Evolutionary conservation across 2,113 vertebrate genomes (phyloP), one percentile per base, ranked within the genome.

Genomic region (Aegypius monachus): DNA sequence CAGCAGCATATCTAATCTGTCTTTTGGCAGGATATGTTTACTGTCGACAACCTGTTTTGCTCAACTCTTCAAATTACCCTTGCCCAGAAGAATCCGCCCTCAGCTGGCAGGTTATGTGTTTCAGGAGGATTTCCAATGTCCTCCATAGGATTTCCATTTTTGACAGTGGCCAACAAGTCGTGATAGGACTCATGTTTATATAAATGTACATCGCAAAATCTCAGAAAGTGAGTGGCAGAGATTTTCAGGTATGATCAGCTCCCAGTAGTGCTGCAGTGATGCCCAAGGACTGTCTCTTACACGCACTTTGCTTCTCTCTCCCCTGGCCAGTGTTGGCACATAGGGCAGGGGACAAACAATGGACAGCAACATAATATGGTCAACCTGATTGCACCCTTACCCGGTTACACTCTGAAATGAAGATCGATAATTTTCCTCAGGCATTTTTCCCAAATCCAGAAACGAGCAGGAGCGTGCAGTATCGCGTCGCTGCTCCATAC

Each of bases 1-100:
- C 26, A 96, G 88, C 52, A 67, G 65, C 70, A 29, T 61, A 82
- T 83, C n/a, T 36, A n/a, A 59, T 61, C 68, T 83, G n/a, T 82
- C 52, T n/a, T 36, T 63, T 90, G 52, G 62, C 84, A 96, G 84
- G 68, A 43, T 58, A 22, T 31, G 23, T 73, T 95, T 91, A 38
- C 68, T 86, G 53, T 65, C 84, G 73, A 86, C 59, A 91, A 38
- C 50, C 55, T 86, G 63, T 85, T 88, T 86, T 91, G 79, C 67
- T 81, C 68, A 75, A 6, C 80, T 88, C 70, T 75, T 89, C 68
- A 82, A 61, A 67, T 56, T 47, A 42, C 62, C 21, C 45, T 82
- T 91, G 77, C 73, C 53, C 0, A 0, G 74, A 75, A 89, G 48
- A 63, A 88, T 59, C 38, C 2, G 2, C 84, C 63, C 83, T 85